phyloP scores from a whole-genome alignment of 2,113 vertebrate genomes.

The Nothobranchius furzeri region DNA sequence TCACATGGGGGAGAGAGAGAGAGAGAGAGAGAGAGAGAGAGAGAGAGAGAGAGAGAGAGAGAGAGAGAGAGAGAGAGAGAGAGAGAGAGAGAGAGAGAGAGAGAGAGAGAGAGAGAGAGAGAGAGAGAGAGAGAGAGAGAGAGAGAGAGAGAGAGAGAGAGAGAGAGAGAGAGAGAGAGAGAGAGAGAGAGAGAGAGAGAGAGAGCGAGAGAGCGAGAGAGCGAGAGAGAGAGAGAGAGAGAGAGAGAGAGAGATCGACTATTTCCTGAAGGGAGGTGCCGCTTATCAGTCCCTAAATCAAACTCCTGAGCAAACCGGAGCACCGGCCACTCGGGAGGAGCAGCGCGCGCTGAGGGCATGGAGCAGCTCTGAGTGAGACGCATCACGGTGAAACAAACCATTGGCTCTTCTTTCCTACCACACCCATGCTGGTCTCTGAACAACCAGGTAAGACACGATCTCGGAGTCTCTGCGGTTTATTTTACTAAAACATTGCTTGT shows the following conservation, averaged over 20 bases:
- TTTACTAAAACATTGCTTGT: no score
- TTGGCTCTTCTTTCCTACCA: background rate
- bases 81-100: background rate
- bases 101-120: conserved; percentile 38
- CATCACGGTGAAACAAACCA: conserved; percentile 10
- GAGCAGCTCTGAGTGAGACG: conserved; percentile 34
- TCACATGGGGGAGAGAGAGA: no score
- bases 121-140: conserved; percentile 36
- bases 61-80: conserved; percentile 37
- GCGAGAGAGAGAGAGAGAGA: no score
- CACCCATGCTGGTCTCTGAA: conserved; percentile 1
- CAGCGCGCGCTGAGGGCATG: conserved; percentile 45
- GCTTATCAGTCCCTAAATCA: conserved; percentile 59
- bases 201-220: no score
- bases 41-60: conserved; percentile 37
- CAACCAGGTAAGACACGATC: conserved; percentile 40
- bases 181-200: no score
- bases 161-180: no score
- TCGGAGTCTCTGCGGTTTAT: no score
- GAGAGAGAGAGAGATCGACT: conserved; percentile 72
- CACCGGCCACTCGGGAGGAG: conserved; percentile 17
- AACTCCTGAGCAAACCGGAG: conserved; percentile 1
- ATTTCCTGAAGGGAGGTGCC: conserved; percentile 88
- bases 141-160: no score
- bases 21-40: no score